Percentiles rank a stretch among this genome's conserved stretches.
These are phyloP conservation scores for Micropterix aruncella DNA, from an alignment of 2,888 invertebrate species.

Conservation along the genomic window DNA sequence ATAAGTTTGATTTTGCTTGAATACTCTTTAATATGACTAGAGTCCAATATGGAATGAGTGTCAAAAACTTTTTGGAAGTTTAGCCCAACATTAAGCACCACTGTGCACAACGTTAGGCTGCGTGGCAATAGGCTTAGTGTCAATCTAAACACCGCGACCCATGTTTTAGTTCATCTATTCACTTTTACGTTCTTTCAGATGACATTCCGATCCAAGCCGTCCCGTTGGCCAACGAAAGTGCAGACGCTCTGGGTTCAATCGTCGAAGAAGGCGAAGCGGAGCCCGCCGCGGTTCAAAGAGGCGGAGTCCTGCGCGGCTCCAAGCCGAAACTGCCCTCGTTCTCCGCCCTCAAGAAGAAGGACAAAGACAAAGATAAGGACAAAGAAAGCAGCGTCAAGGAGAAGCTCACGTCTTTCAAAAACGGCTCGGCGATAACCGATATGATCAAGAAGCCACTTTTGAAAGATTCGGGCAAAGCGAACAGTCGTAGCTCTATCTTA, in stretches of 20 bases:
- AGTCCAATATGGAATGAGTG: too few species aligned
- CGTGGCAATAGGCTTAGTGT: too few species aligned
- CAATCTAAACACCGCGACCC: too few species aligned
- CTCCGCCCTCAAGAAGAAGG: slow-evolving; percentile 51
- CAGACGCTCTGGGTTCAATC: slow-evolving; percentile 47
- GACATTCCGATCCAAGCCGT: slow-evolving; percentile 79
- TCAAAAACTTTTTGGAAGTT: too few species aligned
- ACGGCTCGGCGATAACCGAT: slow-evolving; percentile 15
- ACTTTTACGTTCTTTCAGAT: slow-evolving; percentile 45
- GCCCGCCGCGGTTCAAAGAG: slow-evolving; percentile 34
- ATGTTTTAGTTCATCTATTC: too few species aligned
- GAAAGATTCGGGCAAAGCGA: slow-evolving; percentile 32
- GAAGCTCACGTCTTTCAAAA: slow-evolving; percentile 29
- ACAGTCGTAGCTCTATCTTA: slow-evolving; percentile 30
- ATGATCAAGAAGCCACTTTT: slow-evolving; percentile 27
- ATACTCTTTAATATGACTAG: too few species aligned
- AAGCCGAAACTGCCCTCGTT: slow-evolving; percentile 49
- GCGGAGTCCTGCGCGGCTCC: slow-evolving; percentile 32
- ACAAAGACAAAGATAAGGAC: slow-evolving; percentile 27
- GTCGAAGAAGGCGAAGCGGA: slow-evolving; percentile 51
- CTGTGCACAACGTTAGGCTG: too few species aligned
- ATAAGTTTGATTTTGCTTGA: too few species aligned
- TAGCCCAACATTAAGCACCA: too few species aligned
- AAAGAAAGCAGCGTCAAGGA: slow-evolving; percentile 11
- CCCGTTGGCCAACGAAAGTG: slow-evolving; percentile 40